phyloP scores from a whole-genome alignment of 2,113 vertebrate genomes.

The Uria aalge region DNA sequence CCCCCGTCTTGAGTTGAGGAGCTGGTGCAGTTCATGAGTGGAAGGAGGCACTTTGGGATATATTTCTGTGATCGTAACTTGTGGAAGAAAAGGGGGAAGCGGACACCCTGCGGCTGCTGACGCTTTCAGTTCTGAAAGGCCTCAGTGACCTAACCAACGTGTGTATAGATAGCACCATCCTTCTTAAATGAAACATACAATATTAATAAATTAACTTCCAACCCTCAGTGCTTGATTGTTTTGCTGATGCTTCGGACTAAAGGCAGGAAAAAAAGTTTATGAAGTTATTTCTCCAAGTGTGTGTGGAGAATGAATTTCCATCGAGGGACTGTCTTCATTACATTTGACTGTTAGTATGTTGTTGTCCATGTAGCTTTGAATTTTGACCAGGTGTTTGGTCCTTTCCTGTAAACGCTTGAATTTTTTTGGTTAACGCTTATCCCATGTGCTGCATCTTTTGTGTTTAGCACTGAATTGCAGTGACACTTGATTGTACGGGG shows the following conservation, averaged over 20 bases:
- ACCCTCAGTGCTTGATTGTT: not conserved
- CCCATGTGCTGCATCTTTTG: not conserved
- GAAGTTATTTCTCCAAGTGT: not conserved
- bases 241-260: not conserved
- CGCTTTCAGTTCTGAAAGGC: not conserved
- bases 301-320: not conserved
- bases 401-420: not conserved
- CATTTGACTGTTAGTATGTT: not conserved
- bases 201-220: not conserved
- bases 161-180: too few species aligned
- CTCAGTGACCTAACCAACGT: not conserved
- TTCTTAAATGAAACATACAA: not conserved
- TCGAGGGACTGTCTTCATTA: not conserved
- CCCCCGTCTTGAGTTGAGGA: not conserved
- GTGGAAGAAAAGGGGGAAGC: not conserved
- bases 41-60: not conserved
- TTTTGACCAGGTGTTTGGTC: not conserved
- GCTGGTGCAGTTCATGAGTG: not conserved
- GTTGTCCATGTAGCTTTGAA: not conserved
- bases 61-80: rapidly evolving
- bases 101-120: not conserved
- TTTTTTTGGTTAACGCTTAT: rapidly evolving
- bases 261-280: not conserved
- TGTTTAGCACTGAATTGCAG: not conserved
- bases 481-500: not conserved